Conservation (phyloP, 2,113 vertebrate genomes). For the Zootoca vivipara region DNA sequence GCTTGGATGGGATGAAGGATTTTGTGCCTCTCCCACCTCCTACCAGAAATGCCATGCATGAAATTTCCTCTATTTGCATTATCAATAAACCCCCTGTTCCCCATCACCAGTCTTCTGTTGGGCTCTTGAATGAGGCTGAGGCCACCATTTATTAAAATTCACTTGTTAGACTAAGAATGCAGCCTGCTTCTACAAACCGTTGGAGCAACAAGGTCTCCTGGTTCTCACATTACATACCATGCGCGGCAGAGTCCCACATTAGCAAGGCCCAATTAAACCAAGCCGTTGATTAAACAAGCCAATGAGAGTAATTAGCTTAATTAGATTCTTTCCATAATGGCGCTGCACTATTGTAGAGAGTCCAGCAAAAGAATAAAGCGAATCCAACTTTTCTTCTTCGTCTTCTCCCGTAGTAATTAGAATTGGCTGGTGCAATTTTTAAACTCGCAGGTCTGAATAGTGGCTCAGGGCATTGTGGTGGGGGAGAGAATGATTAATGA, state of each 20-base stretch:
- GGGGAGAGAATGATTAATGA: slow-evolving; percentile 78
- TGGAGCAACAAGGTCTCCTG: slow-evolving; percentile 79
- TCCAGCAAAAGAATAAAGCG: slow-evolving; percentile 84
- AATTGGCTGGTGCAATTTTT: slow-evolving; percentile 82
- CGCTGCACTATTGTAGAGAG: slow-evolving; percentile 77
- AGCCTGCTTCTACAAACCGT: slow-evolving; percentile 80
- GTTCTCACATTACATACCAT: slow-evolving; percentile 85
- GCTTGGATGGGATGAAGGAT: slow-evolving; percentile 19
- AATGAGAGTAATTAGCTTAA: slow-evolving; percentile 89
- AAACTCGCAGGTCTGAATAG: slow-evolving; percentile 80
- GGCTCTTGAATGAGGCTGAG: slow-evolving; percentile 57
- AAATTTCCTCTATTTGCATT: slow-evolving; percentile 78
- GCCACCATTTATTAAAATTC: slow-evolving; percentile 69
- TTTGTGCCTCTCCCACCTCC: background rate
- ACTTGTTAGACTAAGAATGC: slow-evolving; percentile 73
- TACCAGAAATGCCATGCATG: background rate
- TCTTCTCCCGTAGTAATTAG: slow-evolving; percentile 83
- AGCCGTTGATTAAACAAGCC: slow-evolving; percentile 79
- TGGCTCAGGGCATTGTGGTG: slow-evolving; percentile 50
- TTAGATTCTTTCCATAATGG: slow-evolving; percentile 57
- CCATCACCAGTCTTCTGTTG: slow-evolving; percentile 61
- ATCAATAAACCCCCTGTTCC: slow-evolving; percentile 68
- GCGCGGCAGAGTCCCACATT: slow-evolving; percentile 71
- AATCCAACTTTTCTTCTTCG: slow-evolving; percentile 72
- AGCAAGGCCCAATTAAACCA: slow-evolving; percentile 77